Base-by-base conservation (phyloP, 2,888 invertebrate species). In the Cheilosia vulpina region DNA sequence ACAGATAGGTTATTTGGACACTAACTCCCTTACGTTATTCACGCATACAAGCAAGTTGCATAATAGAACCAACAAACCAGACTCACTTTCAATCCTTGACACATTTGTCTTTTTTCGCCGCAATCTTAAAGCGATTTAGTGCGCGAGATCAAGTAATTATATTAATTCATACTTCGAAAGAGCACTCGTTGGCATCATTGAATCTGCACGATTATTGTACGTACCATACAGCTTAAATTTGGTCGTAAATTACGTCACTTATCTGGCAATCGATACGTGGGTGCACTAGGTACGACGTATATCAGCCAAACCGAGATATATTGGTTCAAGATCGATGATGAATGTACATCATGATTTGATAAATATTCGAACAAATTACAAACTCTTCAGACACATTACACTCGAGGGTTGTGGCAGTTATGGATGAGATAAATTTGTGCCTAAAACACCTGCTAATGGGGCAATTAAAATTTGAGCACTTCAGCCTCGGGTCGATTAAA, bases 371-470 rank as follows among this genome's bases (percentile, higher is more conserved):
- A 66, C 43, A 34, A 50, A 63, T 50, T 63, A 50, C 55, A 43
- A 38, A 19, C 50, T 53, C 57, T 41, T 71, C 57, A 55, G 57
- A 47, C 53, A 21, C 13, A 45, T 43, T 38, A 38, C n/a, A 15
- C 27, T 55, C 13, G 43, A 50, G 31, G 4, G 27, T 47, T n/a
- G 43, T 41, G 41, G 7, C 41, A 9, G 2, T 55, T 21, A 75
- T 41, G 27, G 62, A 76, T 76, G 76, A 52, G 63, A 17, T 41
- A 9, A 71, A 69, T 63, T 50, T 55, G 68, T 63, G 47, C 19
- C 47, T 19, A 65, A 34, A 69, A 68, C 69, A 81, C 76, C 81
- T 76, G 76, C 31, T 81, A 76, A 71, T 76, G 69, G 69, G 63
- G 76, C 76, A 71, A 71, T 76, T 76, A 58, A 58, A 45, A 24